phyloP scores from a whole-genome alignment of 2,113 vertebrate species.

The Ciconia stormi region DNA sequence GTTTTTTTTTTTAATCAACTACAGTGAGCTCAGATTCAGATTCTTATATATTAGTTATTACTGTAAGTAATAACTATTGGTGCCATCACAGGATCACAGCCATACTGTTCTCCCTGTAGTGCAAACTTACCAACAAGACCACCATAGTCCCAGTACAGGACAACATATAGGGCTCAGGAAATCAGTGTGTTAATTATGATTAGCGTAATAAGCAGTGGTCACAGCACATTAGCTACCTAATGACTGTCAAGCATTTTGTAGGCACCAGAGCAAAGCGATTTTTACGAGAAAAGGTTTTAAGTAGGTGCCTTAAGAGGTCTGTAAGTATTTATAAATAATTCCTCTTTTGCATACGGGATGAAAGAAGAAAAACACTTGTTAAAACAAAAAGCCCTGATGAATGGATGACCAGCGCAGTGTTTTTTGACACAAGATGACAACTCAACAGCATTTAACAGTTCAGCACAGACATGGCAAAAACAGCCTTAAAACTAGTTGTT shows the following conservation, averaged over 20 bases:
- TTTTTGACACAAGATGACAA: constrained; percentile 39
- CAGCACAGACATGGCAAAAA: background rate
- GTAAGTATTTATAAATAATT: constrained; percentile 43
- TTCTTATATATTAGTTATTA: background rate
- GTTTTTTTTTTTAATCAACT: background rate
- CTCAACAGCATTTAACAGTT: background rate
- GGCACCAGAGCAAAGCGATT: constrained; percentile 31
- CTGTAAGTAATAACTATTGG: background rate
- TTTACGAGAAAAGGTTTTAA: constrained; percentile 46
- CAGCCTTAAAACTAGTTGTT: background rate
- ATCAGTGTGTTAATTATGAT: constrained; percentile 59
- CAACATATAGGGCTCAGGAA: constrained; percentile 13
- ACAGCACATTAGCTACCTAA: constrained; percentile 67
- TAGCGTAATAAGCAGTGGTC: constrained; percentile 44
- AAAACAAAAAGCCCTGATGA: constrained; percentile 28
- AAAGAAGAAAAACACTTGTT: constrained; percentile 29
- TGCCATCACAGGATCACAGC: background rate
- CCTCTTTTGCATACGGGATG: constrained; percentile 27
- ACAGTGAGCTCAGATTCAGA: background rate
- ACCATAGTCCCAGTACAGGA: background rate
- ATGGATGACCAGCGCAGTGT: background rate
- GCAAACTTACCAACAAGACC: background rate
- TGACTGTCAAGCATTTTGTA: constrained; percentile 34
- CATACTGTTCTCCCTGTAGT: accelerated
- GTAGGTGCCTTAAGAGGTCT: constrained; percentile 40